Evolutionary conservation across 1,140 invertebrate genomes (phyloP).

Genomic region (Drosophila bifasciata): DNA sequence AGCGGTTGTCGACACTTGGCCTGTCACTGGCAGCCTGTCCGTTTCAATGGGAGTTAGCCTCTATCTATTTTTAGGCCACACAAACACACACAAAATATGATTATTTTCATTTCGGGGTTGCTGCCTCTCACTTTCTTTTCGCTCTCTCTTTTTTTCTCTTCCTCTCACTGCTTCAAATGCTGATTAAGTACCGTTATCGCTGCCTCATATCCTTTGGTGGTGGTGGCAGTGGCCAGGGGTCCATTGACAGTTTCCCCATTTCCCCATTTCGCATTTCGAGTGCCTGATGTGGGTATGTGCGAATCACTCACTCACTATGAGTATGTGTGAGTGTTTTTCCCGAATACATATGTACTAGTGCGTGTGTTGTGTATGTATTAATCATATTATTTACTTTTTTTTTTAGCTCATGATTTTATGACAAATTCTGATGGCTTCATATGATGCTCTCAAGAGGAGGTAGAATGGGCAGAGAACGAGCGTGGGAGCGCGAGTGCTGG

Average conservation of each 20-base stretch:
- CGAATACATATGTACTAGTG: background rate
- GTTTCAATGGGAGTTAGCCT: no score
- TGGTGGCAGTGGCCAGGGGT: no score
- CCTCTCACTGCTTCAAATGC: constrained; percentile 54
- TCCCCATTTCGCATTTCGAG: constrained; percentile 27
- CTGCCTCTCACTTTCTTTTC: background rate
- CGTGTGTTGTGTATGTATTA: constrained; percentile 52
- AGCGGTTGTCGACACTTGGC: constrained; percentile 24
- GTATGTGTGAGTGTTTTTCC: background rate
- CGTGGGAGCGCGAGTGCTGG: no score
- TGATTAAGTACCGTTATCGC: constrained; percentile 65
- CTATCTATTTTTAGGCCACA: no score
- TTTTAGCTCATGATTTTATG: constrained; percentile 47
- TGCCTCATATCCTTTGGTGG: constrained; percentile 44
- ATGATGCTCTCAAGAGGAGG: constrained; percentile 8
- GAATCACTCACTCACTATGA: no score
- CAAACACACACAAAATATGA: background rate
- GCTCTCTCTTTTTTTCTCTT: background rate
- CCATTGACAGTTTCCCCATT: constrained; percentile 41
- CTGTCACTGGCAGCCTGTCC: constrained; percentile 15
- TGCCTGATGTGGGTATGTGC: constrained; percentile 10
- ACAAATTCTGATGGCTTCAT: constrained; percentile 29
- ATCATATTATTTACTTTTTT: constrained; percentile 65
- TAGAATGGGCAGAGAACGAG: background rate
- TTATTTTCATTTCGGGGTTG: background rate